Percentiles rank a stretch among this genome's conserved stretches.
phyloP scores from a whole-genome alignment of 2,888 invertebrate species.

The Herminia tarsipennalis region DNA sequence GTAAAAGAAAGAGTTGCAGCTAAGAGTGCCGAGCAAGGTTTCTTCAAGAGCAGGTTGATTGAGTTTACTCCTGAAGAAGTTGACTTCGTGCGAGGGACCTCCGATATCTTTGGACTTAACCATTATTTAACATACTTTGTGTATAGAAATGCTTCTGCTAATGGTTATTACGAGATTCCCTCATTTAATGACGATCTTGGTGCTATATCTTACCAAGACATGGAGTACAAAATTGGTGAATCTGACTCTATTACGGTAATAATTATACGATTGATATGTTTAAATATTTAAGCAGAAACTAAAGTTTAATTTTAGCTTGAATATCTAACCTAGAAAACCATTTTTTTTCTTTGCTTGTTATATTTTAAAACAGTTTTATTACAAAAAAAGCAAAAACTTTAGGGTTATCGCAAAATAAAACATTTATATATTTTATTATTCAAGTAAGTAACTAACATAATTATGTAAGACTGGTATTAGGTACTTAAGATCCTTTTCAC shows the following conservation, averaged over 20 bases:
- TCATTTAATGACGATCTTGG: constrained; percentile 47
- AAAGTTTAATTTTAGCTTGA: too few relatives aligned
- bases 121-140: constrained; percentile 83
- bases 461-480: too few relatives aligned
- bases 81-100: constrained; percentile 52
- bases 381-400: too few relatives aligned
- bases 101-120: constrained; percentile 84
- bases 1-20: constrained; percentile 69
- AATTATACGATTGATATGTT: too few relatives aligned
- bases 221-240: constrained; percentile 7
- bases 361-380: too few relatives aligned
- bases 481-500: too few relatives aligned
- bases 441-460: too few relatives aligned
- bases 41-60: constrained; percentile 52
- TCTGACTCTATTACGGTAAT: constrained; percentile 7
- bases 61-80: constrained; percentile 55
- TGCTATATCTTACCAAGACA: neutral
- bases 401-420: too few relatives aligned
- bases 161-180: constrained; percentile 32
- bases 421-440: too few relatives aligned
- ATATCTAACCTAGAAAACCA: too few relatives aligned
- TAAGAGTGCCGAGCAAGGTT: constrained; percentile 56
- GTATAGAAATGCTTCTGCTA: constrained; percentile 49
- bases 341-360: too few relatives aligned
- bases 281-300: too few relatives aligned